Conservation (phyloP, 1,140 invertebrate genomes). For the Proctacanthus coquilletti region DNA sequence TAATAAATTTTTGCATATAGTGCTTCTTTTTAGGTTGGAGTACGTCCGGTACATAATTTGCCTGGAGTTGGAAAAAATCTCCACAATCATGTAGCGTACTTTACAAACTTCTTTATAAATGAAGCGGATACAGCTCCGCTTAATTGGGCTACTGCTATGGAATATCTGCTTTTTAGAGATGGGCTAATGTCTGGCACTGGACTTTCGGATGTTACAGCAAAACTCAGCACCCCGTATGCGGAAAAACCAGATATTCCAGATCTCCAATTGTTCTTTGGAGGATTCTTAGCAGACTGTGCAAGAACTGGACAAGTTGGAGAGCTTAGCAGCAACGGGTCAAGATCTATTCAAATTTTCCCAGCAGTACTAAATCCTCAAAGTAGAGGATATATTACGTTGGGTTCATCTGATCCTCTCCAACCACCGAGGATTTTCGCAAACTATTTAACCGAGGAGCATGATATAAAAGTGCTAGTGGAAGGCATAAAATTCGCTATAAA, state of each 20-base stretch:
- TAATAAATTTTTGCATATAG: background rate
- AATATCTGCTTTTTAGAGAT: constrained; percentile 67
- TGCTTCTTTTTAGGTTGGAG: constrained; percentile 30
- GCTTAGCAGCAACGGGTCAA: constrained; percentile 42
- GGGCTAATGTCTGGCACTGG: constrained; percentile 72
- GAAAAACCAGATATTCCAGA: constrained; percentile 68
- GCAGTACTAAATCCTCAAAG: constrained; percentile 64
- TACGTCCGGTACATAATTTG: constrained; percentile 53
- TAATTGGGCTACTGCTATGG: constrained; percentile 78
- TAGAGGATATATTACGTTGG: constrained; percentile 54
- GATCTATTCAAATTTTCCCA: constrained; percentile 45
- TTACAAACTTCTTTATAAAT: constrained; percentile 61
- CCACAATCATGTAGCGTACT: constrained; percentile 71
- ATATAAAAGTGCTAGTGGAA: constrained; percentile 55
- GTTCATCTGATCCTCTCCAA: constrained; percentile 56
- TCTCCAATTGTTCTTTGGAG: constrained; percentile 71
- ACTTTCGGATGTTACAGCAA: constrained; percentile 66
- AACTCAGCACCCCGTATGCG: constrained; percentile 66
- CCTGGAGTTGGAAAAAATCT: constrained; percentile 78
- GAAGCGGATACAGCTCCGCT: constrained; percentile 65
- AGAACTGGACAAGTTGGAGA: constrained; percentile 72
- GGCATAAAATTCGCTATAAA: constrained; percentile 54
- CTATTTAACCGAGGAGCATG: constrained; percentile 61
- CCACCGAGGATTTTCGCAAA: constrained; percentile 73
- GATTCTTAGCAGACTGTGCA: constrained; percentile 65